Percentiles rank a stretch among this genome's conserved stretches.
Conservation (phyloP, 2,797 vertebrate species). For the Chaunax sp. region DNA sequence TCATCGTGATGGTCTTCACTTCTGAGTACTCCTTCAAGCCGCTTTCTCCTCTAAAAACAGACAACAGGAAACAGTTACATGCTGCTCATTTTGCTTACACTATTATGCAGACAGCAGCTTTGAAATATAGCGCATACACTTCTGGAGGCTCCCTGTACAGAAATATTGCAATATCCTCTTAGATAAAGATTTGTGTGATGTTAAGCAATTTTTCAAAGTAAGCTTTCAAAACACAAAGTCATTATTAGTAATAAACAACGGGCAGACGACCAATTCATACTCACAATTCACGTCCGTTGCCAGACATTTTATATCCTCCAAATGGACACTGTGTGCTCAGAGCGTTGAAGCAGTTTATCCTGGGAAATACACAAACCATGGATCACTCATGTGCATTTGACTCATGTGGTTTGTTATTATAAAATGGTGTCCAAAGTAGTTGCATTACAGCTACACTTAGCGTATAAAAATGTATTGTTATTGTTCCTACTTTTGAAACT, state of each 20-base stretch:
- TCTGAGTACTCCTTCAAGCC: constrained; percentile 97
- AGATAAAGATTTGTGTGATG: constrained; percentile 46
- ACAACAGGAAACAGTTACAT: constrained; percentile 35
- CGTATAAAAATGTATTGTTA: constrained; percentile 31
- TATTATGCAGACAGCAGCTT: constrained; percentile 3
- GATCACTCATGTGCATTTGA: constrained; percentile 58
- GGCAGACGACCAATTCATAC: constrained; percentile 75
- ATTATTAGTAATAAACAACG: constrained; percentile 49
- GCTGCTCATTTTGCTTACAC: constrained; percentile 29
- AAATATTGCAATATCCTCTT: constrained; percentile 46
- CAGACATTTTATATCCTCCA: constrained; percentile 99
- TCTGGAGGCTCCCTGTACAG: constrained; percentile 11
- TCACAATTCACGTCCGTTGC: constrained; percentile 99
- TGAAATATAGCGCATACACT: constrained; percentile 27
- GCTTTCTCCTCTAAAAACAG: constrained; percentile 90
- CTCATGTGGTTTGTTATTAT: constrained; percentile 35
- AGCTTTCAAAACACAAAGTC: constrained; percentile 61
- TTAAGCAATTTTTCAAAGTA: constrained; percentile 55
- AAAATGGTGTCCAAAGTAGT: constrained; percentile 32
- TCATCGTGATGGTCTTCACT: constrained; percentile 98
- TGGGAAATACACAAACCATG: constrained; percentile 80
- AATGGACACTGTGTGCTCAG: constrained; percentile 98
- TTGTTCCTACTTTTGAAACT: constrained; percentile 36
- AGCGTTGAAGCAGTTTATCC: constrained; percentile 99
- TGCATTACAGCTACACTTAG: constrained; percentile 29